These are phyloP conservation scores for Antitype chi DNA, from an alignment of 2,888 invertebrate species.

Conservation along the genomic window DNA sequence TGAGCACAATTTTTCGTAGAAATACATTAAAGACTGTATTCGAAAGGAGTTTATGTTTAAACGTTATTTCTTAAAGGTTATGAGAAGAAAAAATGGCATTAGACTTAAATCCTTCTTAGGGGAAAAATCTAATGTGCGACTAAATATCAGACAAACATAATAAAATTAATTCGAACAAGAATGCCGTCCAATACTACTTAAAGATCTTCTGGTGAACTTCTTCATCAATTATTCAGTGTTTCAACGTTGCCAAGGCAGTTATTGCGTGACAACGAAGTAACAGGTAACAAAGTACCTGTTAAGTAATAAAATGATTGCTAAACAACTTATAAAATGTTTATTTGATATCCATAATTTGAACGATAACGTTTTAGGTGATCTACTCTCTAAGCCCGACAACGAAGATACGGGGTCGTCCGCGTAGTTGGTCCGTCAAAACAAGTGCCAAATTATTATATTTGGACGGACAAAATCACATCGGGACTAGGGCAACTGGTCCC, in stretches of 20 bases:
- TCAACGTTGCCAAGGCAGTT: background rate
- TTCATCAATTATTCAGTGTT: background rate
- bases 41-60: slow-evolving; percentile 11
- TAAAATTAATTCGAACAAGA: background rate
- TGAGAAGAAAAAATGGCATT: background rate
- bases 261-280: background rate
- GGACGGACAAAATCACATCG: no score
- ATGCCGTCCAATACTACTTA: background rate
- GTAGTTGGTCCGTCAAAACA: no score
- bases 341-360: background rate
- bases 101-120: background rate
- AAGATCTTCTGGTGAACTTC: background rate
- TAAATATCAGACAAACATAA: background rate
- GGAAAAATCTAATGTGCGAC: background rate
- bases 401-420: no score
- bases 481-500: no score
- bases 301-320: background rate
- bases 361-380: background rate
- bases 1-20: background rate
- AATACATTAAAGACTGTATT: background rate
- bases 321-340: background rate
- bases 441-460: no score
- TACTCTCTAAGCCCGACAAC: no score
- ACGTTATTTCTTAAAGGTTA: slow-evolving; percentile 13
- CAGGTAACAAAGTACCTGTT: background rate